These are phyloP conservation scores for Mercenaria mercenaria DNA, from an alignment of 1,140 invertebrate genomes.

Conservation along the genomic window DNA sequence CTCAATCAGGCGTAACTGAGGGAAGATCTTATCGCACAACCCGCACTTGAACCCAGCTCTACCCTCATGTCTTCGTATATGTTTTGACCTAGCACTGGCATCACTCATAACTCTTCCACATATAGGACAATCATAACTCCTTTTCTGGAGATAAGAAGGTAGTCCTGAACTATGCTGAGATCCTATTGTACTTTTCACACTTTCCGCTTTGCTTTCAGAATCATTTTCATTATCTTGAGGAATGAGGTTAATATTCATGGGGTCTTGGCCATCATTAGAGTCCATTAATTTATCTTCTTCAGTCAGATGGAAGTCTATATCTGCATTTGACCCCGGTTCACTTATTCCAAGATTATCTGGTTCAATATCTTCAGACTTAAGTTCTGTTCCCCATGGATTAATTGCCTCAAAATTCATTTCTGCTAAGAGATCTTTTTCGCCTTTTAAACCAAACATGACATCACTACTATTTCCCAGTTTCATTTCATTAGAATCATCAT, in stretches of 20 bases:
- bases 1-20: conserved; percentile 53
- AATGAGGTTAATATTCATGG: conserved; percentile 14
- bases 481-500: conserved; percentile 52
- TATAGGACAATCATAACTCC: conserved; percentile 58
- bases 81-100: conserved; percentile 63
- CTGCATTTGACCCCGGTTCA: conserved; percentile 8
- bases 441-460: conserved; percentile 40
- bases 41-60: conserved; percentile 49
- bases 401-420: conserved; percentile 60
- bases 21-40: conserved; percentile 56
- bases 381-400: conserved; percentile 59
- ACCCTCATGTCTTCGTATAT: conserved; percentile 58
- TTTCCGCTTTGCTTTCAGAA: not conserved
- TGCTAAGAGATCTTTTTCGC: conserved; percentile 41
- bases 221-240: not conserved
- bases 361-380: conserved; percentile 17
- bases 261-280: not conserved
- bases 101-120: conserved; percentile 61
- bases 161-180: not conserved
- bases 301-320: conserved; percentile 36
- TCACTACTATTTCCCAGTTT: conserved; percentile 30
- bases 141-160: conserved; percentile 20
- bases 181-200: not conserved
- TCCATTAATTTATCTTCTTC: conserved; percentile 48
- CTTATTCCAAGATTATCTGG: conserved; percentile 33